Percentiles rank a stretch among this genome's conserved stretches.
phyloP scores from a whole-genome alignment of 1,140 invertebrate species.

The Drosophila kurseongensis region DNA sequence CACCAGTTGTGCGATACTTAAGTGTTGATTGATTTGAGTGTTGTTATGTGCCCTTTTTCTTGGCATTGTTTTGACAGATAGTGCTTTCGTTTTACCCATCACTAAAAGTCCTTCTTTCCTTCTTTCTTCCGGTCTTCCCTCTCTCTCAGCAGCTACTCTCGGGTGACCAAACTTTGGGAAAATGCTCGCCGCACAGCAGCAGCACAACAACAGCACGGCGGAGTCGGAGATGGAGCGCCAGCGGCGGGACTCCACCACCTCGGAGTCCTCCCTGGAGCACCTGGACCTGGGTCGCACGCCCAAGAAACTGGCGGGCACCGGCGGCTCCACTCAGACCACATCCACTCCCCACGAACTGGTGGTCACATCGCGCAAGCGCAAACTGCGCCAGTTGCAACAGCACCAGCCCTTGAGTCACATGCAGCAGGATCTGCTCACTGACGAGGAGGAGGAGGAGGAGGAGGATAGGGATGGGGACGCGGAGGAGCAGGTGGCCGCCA shows the following conservation, averaged over 20 bases:
- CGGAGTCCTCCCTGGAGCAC: constrained; percentile 82
- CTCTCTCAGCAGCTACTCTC: background rate
- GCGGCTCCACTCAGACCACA: constrained; percentile 60
- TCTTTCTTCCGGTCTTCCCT: background rate
- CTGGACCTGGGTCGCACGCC: constrained; percentile 80
- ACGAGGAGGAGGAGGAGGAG: constrained; percentile 51
- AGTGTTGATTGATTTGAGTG: no score
- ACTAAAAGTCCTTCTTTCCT: constrained; percentile 1
- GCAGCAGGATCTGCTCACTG: constrained; percentile 36
- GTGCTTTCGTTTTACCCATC: background rate
- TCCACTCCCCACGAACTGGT: constrained; percentile 67
- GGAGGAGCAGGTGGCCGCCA: constrained; percentile 23
- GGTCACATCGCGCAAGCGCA: constrained; percentile 60
- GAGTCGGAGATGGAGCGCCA: constrained; percentile 62
- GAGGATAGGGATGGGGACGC: constrained; percentile 40
- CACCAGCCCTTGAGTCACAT: constrained; percentile 35
- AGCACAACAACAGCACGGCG: constrained; percentile 21
- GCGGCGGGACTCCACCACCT: constrained; percentile 77
- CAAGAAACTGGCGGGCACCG: constrained; percentile 72
- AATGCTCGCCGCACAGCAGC: constrained; percentile 67
- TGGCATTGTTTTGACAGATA: background rate
- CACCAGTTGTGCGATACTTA: no score
- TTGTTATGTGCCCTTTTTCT: no score
- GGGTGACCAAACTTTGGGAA: constrained; percentile 10
- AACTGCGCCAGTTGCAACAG: constrained; percentile 62